These are phyloP conservation scores for Strix occidentalis DNA, from an alignment of 2,797 vertebrate genomes.

Conservation along the genomic window DNA sequence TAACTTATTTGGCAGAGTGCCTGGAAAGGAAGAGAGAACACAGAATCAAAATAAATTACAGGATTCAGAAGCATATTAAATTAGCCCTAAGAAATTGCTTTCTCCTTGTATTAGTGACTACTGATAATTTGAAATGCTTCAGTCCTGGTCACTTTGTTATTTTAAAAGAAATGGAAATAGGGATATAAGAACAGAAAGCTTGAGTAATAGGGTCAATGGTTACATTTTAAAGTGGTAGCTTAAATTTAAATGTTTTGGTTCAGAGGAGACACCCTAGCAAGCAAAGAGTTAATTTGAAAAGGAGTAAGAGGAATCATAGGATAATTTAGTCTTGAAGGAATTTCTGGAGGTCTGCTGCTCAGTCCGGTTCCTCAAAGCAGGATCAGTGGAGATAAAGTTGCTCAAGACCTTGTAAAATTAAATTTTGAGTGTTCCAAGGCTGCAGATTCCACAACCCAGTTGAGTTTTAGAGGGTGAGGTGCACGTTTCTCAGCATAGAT, in stretches of 20 bases:
- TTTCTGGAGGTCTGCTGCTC: not conserved
- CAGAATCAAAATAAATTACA: constrained; percentile 61
- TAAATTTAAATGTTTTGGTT: not conserved
- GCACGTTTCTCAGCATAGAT: not conserved
- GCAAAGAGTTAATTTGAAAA: not conserved
- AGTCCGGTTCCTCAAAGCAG: not conserved
- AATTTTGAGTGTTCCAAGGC: not conserved
- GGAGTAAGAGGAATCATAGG: not conserved
- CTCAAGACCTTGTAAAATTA: not conserved
- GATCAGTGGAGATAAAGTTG: not conserved
- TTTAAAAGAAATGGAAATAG: constrained; percentile 31
- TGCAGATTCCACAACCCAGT: not conserved
- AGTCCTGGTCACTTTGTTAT: not conserved
- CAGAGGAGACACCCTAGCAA: not conserved
- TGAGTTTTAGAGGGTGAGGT: not conserved
- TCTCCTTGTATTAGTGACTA: constrained; percentile 27
- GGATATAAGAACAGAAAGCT: not conserved
- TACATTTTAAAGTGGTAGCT: not conserved
- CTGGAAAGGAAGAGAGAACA: constrained; percentile 44
- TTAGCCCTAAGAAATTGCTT: constrained; percentile 56
- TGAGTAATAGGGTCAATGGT: not conserved
- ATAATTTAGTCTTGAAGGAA: not conserved
- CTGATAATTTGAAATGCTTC: constrained; percentile 40
- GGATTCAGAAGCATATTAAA: constrained; percentile 60
- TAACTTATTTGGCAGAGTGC: constrained; percentile 47